Conservation (phyloP, 2,797 vertebrate genomes). For the Urocyon cinereoargenteus region DNA sequence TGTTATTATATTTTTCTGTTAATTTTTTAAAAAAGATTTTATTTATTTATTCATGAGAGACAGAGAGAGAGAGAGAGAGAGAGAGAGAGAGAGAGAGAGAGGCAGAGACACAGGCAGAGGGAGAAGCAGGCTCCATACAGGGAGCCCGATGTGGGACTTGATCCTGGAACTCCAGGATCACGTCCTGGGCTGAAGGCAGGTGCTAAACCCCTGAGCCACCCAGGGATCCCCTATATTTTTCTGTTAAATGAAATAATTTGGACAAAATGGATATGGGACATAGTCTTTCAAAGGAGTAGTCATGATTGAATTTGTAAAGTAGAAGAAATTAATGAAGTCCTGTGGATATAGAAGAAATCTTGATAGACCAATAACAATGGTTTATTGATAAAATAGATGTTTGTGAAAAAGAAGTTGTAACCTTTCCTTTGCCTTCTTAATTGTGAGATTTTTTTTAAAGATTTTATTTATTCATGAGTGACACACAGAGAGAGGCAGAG, state of each 20-base stretch:
- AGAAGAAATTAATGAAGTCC: not conserved
- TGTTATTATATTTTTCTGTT: conserved; percentile 14
- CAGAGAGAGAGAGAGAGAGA: too few species aligned
- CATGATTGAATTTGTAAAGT: conserved; percentile 25
- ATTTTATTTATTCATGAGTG: too few species aligned
- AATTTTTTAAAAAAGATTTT: not conserved
- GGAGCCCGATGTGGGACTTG: too few species aligned
- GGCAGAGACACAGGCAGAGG: too few species aligned
- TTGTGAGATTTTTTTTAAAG: not conserved
- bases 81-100: too few species aligned
- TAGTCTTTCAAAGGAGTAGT: not conserved
- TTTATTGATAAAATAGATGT: conserved; percentile 12
- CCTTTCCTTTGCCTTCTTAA: not conserved
- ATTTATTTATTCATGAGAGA: too few species aligned
- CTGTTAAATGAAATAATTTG: conserved; percentile 17
- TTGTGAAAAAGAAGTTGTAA: not conserved
- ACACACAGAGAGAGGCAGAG: too few species aligned
- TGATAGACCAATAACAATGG: not conserved
- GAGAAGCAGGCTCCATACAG: too few species aligned
- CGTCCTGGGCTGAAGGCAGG: too few species aligned
- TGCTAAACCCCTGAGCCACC: too few species aligned
- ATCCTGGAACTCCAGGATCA: too few species aligned
- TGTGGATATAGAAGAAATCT: not conserved
- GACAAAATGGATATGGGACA: not conserved
- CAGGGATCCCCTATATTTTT: not conserved